Evolutionary conservation across 2,113 vertebrate genomes (phyloP).

Genomic region (Protomyctophum bolini): DNA sequence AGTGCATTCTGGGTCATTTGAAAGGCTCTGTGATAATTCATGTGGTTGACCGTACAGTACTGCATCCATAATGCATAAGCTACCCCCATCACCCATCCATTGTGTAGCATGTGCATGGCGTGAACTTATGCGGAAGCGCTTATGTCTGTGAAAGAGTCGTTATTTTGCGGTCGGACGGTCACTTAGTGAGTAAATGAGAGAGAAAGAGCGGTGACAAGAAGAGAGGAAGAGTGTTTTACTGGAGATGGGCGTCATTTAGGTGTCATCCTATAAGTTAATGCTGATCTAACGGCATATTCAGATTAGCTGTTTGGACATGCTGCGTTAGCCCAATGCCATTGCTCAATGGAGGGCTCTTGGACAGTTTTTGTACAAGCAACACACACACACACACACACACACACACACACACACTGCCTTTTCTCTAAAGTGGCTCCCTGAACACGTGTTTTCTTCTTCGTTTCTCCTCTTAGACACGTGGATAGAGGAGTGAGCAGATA

Average conservation of each 20-base stretch:
- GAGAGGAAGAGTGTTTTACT: slow-evolving; percentile 19
- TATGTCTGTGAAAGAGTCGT: slow-evolving; percentile 24
- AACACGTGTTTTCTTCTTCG: too few species aligned
- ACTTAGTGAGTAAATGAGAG: slow-evolving; percentile 24
- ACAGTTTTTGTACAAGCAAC: not conserved
- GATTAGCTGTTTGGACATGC: not conserved
- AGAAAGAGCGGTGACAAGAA: slow-evolving; percentile 15
- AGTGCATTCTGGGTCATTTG: not conserved
- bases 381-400: not conserved
- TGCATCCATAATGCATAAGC: slow-evolving; percentile 34
- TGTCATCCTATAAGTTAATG: slow-evolving; percentile 32
- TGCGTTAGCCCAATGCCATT: not conserved
- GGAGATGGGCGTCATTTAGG: slow-evolving; percentile 17
- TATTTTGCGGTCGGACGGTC: slow-evolving; percentile 16
- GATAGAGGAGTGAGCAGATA: too few species aligned
- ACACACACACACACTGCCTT: slow-evolving; percentile 10
- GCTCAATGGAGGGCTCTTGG: slow-evolving; percentile 5
- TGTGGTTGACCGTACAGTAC: not conserved
- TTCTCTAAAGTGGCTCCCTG: not conserved
- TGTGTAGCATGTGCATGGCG: slow-evolving; percentile 23
- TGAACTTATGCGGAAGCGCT: slow-evolving; percentile 6
- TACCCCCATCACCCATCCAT: slow-evolving; percentile 28
- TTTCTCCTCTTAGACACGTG: too few species aligned
- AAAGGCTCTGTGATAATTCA: not conserved
- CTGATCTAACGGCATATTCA: slow-evolving; percentile 10